Conservation (phyloP, 2,797 vertebrate genomes). For the Trichosurus vulpecula region DNA sequence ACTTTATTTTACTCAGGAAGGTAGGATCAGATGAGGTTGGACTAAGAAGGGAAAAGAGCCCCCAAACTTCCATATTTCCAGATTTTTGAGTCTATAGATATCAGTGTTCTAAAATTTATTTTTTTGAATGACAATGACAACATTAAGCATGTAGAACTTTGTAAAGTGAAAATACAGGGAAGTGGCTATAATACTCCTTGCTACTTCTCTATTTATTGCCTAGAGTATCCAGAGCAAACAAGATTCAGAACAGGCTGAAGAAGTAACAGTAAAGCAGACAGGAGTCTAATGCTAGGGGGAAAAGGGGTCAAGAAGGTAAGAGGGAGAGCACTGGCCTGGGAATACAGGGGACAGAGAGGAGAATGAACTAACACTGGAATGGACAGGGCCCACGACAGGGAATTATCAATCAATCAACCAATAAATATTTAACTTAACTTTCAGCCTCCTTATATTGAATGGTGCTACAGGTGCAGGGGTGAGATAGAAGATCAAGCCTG, state of each 20-base stretch:
- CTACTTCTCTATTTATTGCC: constrained; percentile 42
- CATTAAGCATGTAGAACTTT: background rate
- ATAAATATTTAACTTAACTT: background rate
- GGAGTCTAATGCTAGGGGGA: constrained; percentile 24
- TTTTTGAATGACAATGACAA: constrained; percentile 45
- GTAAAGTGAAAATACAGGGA: constrained; percentile 34
- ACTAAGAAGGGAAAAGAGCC: constrained; percentile 10
- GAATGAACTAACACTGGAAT: constrained; percentile 2
- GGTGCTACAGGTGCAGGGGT: background rate
- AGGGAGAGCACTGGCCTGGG: background rate
- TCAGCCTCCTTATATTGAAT: background rate
- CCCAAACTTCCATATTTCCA: background rate
- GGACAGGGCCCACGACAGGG: constrained; percentile 4
- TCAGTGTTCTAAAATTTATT: constrained; percentile 38
- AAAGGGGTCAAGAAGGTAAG: constrained; percentile 20
- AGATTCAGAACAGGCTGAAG: constrained; percentile 19
- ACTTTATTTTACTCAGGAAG: background rate
- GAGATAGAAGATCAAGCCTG: background rate
- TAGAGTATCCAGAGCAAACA: constrained; percentile 15
- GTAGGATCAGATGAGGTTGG: background rate
- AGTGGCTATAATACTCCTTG: constrained; percentile 2
- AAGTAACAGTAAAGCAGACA: background rate
- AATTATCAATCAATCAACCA: background rate
- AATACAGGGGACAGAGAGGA: constrained; percentile 34
- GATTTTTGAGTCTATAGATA: background rate